Percentiles rank a stretch among this genome's conserved stretches.
These are phyloP conservation scores for Tetragnatha montana DNA, from an alignment of 2,888 invertebrate genomes.

Conservation along the genomic window DNA sequence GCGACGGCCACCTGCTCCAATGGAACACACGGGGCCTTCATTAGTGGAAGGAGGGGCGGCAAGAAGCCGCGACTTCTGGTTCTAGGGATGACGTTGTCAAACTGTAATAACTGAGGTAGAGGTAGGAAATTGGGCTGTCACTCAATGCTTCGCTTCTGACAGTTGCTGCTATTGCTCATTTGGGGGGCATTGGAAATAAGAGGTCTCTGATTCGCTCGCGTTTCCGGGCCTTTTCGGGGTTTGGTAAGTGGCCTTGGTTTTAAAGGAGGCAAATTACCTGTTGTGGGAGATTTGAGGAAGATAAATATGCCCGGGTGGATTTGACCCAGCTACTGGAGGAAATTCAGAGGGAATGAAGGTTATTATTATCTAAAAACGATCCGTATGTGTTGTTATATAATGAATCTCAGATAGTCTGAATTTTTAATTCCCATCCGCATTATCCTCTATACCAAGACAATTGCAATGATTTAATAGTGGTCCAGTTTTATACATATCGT, in stretches of 20 bases:
- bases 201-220: constrained; percentile 12
- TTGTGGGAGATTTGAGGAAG: neutral
- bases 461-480: no score
- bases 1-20: constrained; percentile 64
- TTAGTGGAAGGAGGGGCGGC: constrained; percentile 64
- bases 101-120: constrained; percentile 61
- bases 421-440: no score
- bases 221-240: constrained; percentile 1
- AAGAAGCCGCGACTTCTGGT: constrained; percentile 44
- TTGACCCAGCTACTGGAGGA: neutral
- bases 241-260: neutral
- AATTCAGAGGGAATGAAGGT: neutral
- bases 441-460: no score
- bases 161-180: constrained; percentile 39
- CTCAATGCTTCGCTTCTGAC: constrained; percentile 45
- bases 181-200: constrained; percentile 1
- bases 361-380: no score
- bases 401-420: no score
- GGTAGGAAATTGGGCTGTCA: constrained; percentile 67
- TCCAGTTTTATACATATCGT: no score
- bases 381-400: no score
- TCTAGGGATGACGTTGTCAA: constrained; percentile 56
- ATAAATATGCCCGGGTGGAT: neutral
- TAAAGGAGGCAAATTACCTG: neutral
- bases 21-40: constrained; percentile 59